phyloP scores from a whole-genome alignment of 2,113 vertebrate genomes.

The Oryzias curvinotus region DNA sequence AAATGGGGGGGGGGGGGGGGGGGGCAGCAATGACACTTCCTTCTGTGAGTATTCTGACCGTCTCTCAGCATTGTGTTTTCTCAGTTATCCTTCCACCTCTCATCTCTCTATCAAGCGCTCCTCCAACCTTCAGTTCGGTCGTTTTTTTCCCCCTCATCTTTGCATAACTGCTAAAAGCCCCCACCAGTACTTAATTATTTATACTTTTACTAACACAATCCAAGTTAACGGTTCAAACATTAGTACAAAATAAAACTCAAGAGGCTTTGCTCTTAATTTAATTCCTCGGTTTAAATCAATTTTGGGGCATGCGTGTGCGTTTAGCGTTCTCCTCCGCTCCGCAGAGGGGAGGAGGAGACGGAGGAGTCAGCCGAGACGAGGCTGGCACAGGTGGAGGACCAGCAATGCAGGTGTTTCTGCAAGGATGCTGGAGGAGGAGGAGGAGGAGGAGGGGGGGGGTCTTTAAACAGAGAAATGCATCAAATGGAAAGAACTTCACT shows the following conservation, averaged over 20 bases:
- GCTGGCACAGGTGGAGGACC: conserved; percentile 32
- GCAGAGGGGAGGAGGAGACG: conserved; percentile 36
- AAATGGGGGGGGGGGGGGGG: too few species aligned
- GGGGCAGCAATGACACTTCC: too few species aligned
- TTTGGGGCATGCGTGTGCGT: conserved; percentile 73
- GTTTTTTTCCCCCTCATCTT: conserved; percentile 37
- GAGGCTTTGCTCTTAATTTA: conserved; percentile 82
- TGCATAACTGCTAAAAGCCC: conserved; percentile 67
- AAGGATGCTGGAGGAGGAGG: not conserved
- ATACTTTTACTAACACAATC: conserved; percentile 77
- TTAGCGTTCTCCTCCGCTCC: conserved; percentile 54
- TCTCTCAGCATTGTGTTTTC: too few species aligned
- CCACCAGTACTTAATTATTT: conserved; percentile 79
- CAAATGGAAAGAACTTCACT: too few species aligned
- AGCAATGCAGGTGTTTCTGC: conserved; percentile 37
- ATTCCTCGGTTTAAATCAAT: conserved; percentile 79
- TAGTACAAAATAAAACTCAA: conserved; percentile 81
- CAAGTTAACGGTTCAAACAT: conserved; percentile 79
- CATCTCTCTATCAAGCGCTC: too few species aligned
- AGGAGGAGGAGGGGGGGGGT: not conserved
- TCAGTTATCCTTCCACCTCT: too few species aligned
- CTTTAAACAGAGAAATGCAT: too few species aligned
- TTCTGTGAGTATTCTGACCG: too few species aligned
- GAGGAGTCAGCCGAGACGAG: conserved; percentile 7
- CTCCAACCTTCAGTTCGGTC: not conserved